Evolutionary conservation across 1,140 invertebrate genomes (phyloP).

Genomic region (Drosophila elegans): DNA sequence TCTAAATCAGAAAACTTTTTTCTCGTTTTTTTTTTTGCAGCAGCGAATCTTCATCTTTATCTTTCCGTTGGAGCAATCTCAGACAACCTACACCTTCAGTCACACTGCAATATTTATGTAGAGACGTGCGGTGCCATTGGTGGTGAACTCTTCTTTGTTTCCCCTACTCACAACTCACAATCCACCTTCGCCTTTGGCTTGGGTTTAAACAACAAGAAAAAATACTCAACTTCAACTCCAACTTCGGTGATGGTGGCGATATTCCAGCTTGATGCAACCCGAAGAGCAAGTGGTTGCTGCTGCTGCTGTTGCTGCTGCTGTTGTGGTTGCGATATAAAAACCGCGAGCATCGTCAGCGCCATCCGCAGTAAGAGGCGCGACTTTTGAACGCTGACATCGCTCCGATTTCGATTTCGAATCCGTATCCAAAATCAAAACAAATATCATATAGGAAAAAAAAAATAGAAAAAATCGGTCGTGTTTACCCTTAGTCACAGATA

Average conservation of each 20-base stretch:
- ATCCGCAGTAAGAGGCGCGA: slow-evolving; percentile 76
- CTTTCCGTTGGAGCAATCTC: slow-evolving; percentile 33
- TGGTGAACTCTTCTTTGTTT: slow-evolving; percentile 52
- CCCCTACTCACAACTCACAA: slow-evolving; percentile 32
- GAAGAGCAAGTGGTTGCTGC: slow-evolving; percentile 48
- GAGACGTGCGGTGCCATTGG: slow-evolving; percentile 60
- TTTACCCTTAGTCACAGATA: neutral
- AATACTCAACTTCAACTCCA: slow-evolving; percentile 19
- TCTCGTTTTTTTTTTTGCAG: no score
- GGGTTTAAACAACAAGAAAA: neutral
- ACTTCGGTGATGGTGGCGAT: slow-evolving; percentile 18
- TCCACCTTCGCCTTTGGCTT: slow-evolving; percentile 33
- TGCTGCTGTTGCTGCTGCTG: slow-evolving; percentile 15
- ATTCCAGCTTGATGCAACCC: slow-evolving; percentile 68
- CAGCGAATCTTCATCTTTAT: neutral
- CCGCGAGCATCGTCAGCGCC: slow-evolving; percentile 65
- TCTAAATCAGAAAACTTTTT: neutral
- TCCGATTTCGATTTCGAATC: no score
- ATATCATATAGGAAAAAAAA: neutral
- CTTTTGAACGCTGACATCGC: slow-evolving; percentile 72
- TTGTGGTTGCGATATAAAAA: slow-evolving; percentile 67
- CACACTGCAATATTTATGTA: slow-evolving; percentile 15
- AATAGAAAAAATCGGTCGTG: neutral
- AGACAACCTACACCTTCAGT: slow-evolving; percentile 73
- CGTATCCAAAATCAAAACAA: slow-evolving; percentile 12